A percentile compares a stretch with the other conserved stretches of the same genome.
These are phyloP conservation scores for Cryptotis parvus DNA, from an alignment of 2,113 vertebrate species.

Conservation along the genomic window DNA sequence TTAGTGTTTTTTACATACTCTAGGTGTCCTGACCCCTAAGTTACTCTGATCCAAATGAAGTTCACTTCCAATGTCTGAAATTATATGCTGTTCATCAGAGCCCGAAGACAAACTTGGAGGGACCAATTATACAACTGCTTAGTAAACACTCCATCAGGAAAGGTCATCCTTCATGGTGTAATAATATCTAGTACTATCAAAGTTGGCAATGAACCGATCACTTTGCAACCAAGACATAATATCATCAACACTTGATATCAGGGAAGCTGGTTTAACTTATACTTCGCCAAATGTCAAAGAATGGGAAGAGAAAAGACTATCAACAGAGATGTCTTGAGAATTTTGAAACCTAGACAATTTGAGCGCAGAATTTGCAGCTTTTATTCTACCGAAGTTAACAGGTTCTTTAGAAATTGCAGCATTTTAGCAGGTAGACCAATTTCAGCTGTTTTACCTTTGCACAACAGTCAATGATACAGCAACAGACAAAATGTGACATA, in stretches of 20 bases:
- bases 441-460: conserved; percentile 14
- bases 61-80: neutral
- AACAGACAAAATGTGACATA: conserved; percentile 35
- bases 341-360: neutral
- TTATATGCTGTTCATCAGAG: neutral
- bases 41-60: neutral
- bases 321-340: neutral
- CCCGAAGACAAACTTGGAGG: neutral
- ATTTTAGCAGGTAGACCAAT: neutral
- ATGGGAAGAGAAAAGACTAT: neutral
- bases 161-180: neutral
- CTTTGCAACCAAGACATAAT: neutral
- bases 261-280: neutral
- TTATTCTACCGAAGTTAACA: neutral
- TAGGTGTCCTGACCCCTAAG: neutral
- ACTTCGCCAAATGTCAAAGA: neutral
- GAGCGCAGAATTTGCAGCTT: too few relatives aligned
- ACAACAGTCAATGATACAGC: conserved; percentile 38
- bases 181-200: neutral
- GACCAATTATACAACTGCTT: neutral
- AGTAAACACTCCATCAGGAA: neutral
- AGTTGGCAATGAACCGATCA: neutral
- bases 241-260: neutral
- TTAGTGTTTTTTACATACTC: neutral
- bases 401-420: neutral